A percentile compares a stretch with the other conserved stretches of the same genome.
Evolutionary conservation across 2,113 vertebrate species (phyloP).

Genomic region (Leptocoma aspasia): DNA sequence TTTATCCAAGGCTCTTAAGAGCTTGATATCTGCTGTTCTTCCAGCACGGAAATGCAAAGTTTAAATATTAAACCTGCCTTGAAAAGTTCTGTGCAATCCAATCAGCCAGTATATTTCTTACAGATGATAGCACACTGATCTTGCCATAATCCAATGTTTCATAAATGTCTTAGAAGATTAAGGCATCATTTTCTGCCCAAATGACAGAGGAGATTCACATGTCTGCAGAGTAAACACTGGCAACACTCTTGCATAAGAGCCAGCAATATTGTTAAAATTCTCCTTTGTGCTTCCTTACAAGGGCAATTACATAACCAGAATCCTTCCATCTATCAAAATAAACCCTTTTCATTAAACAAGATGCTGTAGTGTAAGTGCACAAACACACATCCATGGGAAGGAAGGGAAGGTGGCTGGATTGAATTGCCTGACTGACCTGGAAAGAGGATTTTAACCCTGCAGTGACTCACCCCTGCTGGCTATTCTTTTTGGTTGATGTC

Average conservation of each 20-base stretch:
- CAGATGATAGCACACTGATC: constrained; percentile 50
- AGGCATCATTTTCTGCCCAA: constrained; percentile 45
- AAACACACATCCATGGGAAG: neutral
- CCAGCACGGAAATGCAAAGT: neutral
- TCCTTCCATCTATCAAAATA: constrained; percentile 18
- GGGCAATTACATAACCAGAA: constrained; percentile 55
- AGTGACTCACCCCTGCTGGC: neutral
- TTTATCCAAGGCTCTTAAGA: neutral
- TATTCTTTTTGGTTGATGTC: neutral
- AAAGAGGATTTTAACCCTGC: neutral
- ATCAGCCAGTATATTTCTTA: constrained; percentile 50
- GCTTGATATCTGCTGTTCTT: neutral
- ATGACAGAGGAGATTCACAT: constrained; percentile 42
- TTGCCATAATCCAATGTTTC: constrained; percentile 50
- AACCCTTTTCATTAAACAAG: constrained; percentile 10
- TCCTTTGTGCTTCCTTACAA: constrained; percentile 23
- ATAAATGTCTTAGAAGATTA: constrained; percentile 66
- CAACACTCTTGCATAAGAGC: constrained; percentile 40
- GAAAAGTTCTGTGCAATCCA: constrained; percentile 21
- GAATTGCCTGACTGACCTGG: neutral
- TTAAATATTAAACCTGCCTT: constrained; percentile 35
- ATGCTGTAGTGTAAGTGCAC: neutral
- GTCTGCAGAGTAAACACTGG: constrained; percentile 43
- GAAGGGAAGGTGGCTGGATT: neutral
- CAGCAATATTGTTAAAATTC: constrained; percentile 22